Evolutionary conservation across 2,888 invertebrate genomes (phyloP).

Genomic region (Hydrotaea cyrtoneurina): DNA sequence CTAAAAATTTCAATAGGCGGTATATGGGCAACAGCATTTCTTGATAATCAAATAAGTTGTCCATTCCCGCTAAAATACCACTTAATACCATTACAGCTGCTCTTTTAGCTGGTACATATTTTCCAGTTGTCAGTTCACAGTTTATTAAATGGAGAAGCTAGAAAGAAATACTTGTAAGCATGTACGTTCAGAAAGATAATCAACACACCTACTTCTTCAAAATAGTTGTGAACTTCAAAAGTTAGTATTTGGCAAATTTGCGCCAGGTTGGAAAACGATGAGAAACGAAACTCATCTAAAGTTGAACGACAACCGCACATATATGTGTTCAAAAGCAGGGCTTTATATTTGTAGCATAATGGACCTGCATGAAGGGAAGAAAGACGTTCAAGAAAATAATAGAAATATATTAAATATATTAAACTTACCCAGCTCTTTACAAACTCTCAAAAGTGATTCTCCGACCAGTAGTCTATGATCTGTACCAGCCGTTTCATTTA

Average conservation of each 20-base stretch:
- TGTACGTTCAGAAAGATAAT: too few species aligned
- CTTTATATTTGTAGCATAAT: slow-evolving; percentile 78
- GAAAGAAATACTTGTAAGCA: slow-evolving; percentile 4
- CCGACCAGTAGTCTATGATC: slow-evolving; percentile 79
- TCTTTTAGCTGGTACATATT: slow-evolving; percentile 78
- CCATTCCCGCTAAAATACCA: slow-evolving; percentile 78
- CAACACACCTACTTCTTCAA: slow-evolving; percentile 75
- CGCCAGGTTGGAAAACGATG: slow-evolving; percentile 79
- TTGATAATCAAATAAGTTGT: slow-evolving; percentile 77
- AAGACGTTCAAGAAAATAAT: background rate
- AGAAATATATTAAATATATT: background rate
- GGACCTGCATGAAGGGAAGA: slow-evolving; percentile 72
- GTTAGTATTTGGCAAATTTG: slow-evolving; percentile 77
- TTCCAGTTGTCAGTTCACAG: slow-evolving; percentile 74
- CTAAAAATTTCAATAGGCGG: slow-evolving; percentile 74
- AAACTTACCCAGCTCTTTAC: slow-evolving; percentile 76
- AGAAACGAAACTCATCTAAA: slow-evolving; percentile 78
- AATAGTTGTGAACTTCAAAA: slow-evolving; percentile 79
- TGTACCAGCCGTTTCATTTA: slow-evolving; percentile 72
- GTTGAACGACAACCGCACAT: slow-evolving; percentile 76
- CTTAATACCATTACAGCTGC: slow-evolving; percentile 78
- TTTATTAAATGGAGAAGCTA: slow-evolving; percentile 74
- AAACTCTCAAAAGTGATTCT: slow-evolving; percentile 78
- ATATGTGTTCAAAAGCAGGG: slow-evolving; percentile 76
- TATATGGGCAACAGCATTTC: slow-evolving; percentile 79